Base-by-base conservation (phyloP, 2,888 invertebrate genomes). In the Chrysomela aeneicollis region DNA sequence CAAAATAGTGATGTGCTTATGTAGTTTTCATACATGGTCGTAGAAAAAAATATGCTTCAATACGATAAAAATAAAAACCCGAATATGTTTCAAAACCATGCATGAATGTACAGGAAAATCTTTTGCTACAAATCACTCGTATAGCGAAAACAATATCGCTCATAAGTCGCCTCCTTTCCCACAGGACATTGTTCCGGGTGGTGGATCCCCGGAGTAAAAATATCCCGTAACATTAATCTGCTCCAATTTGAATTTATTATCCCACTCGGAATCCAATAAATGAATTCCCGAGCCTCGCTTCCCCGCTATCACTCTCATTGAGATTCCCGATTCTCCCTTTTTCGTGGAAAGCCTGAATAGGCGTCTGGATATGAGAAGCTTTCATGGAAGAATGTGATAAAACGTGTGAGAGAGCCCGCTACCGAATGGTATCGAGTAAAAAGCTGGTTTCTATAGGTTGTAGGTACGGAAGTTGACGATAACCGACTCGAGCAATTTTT, bases 231-330 rank as follows among this genome's bases (percentile, higher is more conserved):
- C 37, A 61, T 53, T 47, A 59, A 53, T 42, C 47, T 30, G 50
- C 54, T 59, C 50, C 63, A 60, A 59, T 60, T 64, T 53, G 52
- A 53, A 64, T 55, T 64, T 64, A 64, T 64, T 59, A 64, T 60
- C 54, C 59, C 54, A 42, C 26, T 15, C 55, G 59, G 64, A 64
- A 64, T 64, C 59, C 59, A 59, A 64, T 60, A 64, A 64, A 64
- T 64, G 59, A 59, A 64, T 59, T 64, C 55, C 59, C 50, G 37
- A 17, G 59, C 37, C 30, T 49, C 52, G 55, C 59, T 51, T 53
- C 42, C 50, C 46, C 32, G 42, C 55, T 55, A 42, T 64, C 59
- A 59, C 22, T 64, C 50, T 64, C 55, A 54, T 51, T 57, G 62
- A 52, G 51, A 62, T 37, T 50, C 53, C 50, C 17, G 22, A 37